Conservation (phyloP, 2,888 invertebrate genomes). For the Orthonevra nobilis region DNA sequence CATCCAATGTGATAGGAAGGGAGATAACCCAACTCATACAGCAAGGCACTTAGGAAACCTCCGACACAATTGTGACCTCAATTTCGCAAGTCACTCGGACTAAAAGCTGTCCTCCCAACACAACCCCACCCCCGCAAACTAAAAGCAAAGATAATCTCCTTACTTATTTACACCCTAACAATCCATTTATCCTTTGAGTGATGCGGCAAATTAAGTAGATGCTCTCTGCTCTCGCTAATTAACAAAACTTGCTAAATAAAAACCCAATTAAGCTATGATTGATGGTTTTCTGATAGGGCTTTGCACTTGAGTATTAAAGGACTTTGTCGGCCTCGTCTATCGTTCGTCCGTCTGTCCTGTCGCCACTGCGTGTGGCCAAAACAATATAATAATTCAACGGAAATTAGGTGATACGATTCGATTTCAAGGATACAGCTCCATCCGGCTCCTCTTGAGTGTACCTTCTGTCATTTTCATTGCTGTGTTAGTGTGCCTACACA, state of each 20-base stretch:
- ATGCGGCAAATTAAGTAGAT: constrained; percentile 43
- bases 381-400: constrained; percentile 52
- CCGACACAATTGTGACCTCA: neutral
- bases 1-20: too few relatives aligned
- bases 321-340: constrained; percentile 1
- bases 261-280: constrained; percentile 50
- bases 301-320: constrained; percentile 18
- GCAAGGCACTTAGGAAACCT: neutral
- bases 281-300: constrained; percentile 38
- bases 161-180: constrained; percentile 36
- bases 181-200: constrained; percentile 46
- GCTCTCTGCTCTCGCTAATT: constrained; percentile 47
- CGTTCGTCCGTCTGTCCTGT: neutral
- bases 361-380: constrained; percentile 22
- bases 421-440: constrained; percentile 38
- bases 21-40: neutral
- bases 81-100: neutral
- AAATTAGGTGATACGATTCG: constrained; percentile 54
- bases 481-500: too few relatives aligned
- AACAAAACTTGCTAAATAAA: constrained; percentile 48
- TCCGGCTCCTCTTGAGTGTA: neutral
- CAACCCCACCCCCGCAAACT: neutral
- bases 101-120: neutral
- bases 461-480: too few relatives aligned
- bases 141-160: constrained; percentile 21